Base-by-base conservation (phyloP, 2,888 invertebrate species). In the Bedellia somnulentella region DNA sequence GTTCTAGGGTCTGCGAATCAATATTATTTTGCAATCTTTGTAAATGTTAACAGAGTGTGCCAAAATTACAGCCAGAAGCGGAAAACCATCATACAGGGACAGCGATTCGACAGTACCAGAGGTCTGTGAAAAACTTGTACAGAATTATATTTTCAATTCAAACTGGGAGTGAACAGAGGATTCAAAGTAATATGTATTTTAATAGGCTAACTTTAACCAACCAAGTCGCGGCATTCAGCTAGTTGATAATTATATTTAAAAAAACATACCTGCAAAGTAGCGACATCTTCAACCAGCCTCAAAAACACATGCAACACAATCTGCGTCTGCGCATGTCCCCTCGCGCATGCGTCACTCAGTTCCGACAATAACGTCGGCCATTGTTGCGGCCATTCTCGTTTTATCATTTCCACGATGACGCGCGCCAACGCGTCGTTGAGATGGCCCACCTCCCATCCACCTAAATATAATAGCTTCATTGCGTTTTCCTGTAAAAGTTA, bases 311-410 rank as follows among this genome's bases (percentile, higher is more conserved):
- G 80, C 31, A 96, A 68, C 3, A 96, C 94, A 31, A 96, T 79
- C 60, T 95, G 93, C 8, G 93, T 93, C 54, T 93, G 94, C 29
- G 85, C 81, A 49, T 92, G 91, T 8, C 95, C 94, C 42, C 83
- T 80, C 8, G 83, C 78, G 53, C 92, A 91, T 1, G 92, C 86
- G 44, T 86, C 84, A 35, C 89, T 88, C 2, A 96, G 76, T 56
- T 95, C 94, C 0, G 82, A 76, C 16, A 96, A 60, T 17, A 97
- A 60, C 0, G 89, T 84, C 0, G 93, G 89, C 96, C 96, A 97
- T 40, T 95, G 91, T 53, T 96, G 96, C 0, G 97, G 97, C 97
- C 96, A 97, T 57, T 96, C 96, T 6, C 96, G 79, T 53, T 96
- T 96, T 31, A 93, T 89, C 86, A 97, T 93, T 70, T 97, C 96